Evolutionary conservation across 2,888 invertebrate species (phyloP).

Genomic region (Temnothorax unifasciatus): DNA sequence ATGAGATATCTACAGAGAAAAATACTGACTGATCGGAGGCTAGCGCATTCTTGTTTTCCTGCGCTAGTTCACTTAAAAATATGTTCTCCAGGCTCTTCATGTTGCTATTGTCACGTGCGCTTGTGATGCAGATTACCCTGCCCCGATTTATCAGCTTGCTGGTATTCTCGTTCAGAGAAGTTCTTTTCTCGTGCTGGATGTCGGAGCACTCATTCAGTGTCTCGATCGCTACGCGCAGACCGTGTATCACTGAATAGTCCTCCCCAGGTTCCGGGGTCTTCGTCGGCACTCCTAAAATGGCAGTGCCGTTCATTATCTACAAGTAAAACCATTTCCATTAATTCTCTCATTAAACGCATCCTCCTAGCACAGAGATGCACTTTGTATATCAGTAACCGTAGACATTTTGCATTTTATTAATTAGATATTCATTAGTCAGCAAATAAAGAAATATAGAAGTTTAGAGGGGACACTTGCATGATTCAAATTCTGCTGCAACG

Average conservation of each 20-base stretch:
- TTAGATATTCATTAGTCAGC: not conserved
- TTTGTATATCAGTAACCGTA: not conserved
- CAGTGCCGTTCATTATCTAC: conserved; percentile 93
- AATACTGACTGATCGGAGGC: conserved; percentile 88
- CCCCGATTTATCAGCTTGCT: conserved; percentile 89
- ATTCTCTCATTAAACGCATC: not conserved
- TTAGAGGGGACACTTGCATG: conserved; percentile 89
- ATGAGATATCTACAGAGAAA: not conserved
- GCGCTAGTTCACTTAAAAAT: conserved; percentile 92
- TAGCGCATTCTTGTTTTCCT: conserved; percentile 92
- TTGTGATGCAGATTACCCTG: conserved; percentile 96
- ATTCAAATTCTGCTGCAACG: conserved; percentile 93
- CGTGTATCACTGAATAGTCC: conserved; percentile 92
- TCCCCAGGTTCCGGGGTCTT: conserved; percentile 88
- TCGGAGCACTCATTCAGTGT: conserved; percentile 94
- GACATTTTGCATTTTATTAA: not conserved
- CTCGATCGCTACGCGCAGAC: conserved; percentile 94
- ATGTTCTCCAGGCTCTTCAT: conserved; percentile 95
- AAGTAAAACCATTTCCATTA: conserved; percentile 69
- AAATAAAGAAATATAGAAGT: not conserved
- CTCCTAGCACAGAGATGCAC: not conserved
- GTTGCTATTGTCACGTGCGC: conserved; percentile 94
- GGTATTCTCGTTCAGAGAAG: conserved; percentile 86
- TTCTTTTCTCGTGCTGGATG: conserved; percentile 89
- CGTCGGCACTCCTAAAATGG: conserved; percentile 93